phyloP scores from a whole-genome alignment of 1,140 invertebrate genomes.

The Patella vulgata region DNA sequence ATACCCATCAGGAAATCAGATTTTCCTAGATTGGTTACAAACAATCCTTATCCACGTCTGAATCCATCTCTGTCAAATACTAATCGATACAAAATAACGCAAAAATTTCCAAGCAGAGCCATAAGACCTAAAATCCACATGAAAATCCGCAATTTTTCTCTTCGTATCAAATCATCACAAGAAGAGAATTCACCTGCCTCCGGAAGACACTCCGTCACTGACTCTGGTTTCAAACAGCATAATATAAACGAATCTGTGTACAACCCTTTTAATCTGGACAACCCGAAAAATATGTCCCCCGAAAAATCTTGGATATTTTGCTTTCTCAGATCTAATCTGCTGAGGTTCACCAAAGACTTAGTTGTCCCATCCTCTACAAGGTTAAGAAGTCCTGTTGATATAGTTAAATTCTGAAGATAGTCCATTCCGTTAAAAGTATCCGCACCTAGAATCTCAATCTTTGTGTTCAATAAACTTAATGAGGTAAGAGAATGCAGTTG shows the following conservation, averaged over 20 bases:
- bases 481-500: not conserved
- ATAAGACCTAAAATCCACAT: constrained; percentile 43
- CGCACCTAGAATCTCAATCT: not conserved
- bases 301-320: constrained; percentile 19
- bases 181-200: constrained; percentile 40
- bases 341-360: constrained; percentile 4
- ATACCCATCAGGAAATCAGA: constrained; percentile 60
- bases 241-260: constrained; percentile 31
- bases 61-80: constrained; percentile 3
- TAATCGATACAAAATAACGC: constrained; percentile 31
- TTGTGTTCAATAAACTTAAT: constrained; percentile 4
- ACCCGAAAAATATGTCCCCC: constrained; percentile 4
- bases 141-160: constrained; percentile 30
- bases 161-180: constrained; percentile 38
- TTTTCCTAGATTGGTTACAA: constrained; percentile 47
- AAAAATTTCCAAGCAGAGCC: constrained; percentile 36
- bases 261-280: constrained; percentile 5
- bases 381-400: not conserved
- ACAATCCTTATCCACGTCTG: constrained; percentile 33
- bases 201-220: constrained; percentile 20
- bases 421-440: constrained; percentile 2
- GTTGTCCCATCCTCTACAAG: constrained; percentile 3
- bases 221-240: constrained; percentile 34
- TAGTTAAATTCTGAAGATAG: constrained; percentile 1
- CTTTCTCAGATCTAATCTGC: constrained; percentile 9